Evolutionary conservation across 2,797 vertebrate genomes (phyloP).

Genomic region (Alcedo atthis): DNA sequence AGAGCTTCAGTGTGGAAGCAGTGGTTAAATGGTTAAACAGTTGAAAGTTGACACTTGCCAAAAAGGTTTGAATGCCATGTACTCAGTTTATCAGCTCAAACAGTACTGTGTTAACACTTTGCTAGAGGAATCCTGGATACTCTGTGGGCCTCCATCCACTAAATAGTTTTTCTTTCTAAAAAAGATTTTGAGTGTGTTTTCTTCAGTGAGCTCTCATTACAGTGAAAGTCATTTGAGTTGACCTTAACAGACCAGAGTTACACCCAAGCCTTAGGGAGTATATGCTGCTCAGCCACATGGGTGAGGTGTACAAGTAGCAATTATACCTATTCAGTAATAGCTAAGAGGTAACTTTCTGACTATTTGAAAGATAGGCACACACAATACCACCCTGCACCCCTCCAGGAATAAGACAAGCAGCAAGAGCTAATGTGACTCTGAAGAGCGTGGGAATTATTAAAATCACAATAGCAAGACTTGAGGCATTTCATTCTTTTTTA

Average conservation of each 20-base stretch:
- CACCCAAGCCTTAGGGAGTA: background rate
- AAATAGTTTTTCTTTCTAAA: background rate
- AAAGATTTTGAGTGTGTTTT: background rate
- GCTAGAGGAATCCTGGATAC: background rate
- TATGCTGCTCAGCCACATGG: background rate
- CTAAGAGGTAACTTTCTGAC: background rate
- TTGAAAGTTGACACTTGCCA: background rate
- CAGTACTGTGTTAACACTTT: background rate
- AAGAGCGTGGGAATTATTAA: background rate
- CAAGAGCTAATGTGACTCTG: background rate
- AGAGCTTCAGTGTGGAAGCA: background rate
- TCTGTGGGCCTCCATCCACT: background rate
- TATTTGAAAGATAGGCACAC: accelerated
- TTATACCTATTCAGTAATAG: background rate
- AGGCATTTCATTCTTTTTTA: background rate
- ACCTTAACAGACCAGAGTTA: background rate
- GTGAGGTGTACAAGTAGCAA: background rate
- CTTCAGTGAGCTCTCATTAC: background rate
- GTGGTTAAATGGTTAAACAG: background rate
- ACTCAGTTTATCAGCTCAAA: background rate
- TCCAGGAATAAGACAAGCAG: background rate
- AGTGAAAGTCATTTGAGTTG: background rate
- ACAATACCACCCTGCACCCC: accelerated
- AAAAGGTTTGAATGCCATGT: background rate
- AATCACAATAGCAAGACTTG: background rate